Base-by-base conservation (phyloP, 64 coral and sea anemone genomes). In the Montipora foliosa region DNA sequence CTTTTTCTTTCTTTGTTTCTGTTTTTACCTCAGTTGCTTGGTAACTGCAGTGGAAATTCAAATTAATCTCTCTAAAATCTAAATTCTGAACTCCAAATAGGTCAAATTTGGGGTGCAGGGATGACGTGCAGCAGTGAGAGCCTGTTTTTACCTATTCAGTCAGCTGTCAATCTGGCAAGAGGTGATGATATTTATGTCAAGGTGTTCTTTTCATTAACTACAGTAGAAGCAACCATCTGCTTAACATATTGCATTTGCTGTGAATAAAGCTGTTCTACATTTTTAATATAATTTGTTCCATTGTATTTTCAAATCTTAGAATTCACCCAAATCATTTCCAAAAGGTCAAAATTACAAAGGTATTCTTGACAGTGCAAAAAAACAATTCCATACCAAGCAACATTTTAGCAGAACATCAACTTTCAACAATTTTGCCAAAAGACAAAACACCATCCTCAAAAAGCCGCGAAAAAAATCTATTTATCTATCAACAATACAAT, bases 401-500 rank as follows among this genome's bases (percentile, higher is more conserved):
- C 53, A 57, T 57, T 57, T 57, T 57, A 8, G 53, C 6, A 57
- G 6, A 57, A 57, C 50, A 80, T 24, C 55, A 58, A 12, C 19
- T 44, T 47, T 47, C 19, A 19, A 16, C 22, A 83, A 84, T 44
- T 68, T 46, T 16, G 13, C 25, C 11, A 47, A 19, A 25, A 62
- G 37, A 57, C 6, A 57, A 3, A 57, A 57, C 53, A 57, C 53
- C 6, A 57, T 57, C 11, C 11, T 8, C 6, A 11, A 37, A 37
- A 37, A 2, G 37, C 1, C 6, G 13, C 61, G 29, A 19, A 60
- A 44, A 84, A 84, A 19, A 37, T 29, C 6, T 7, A 7, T 11
- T 19, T 68, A 67, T n/a, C 45, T 68, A 64, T 84, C 47, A 84
- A 69, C 81, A 69, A 84, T 4, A 47, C 44, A 86, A 68, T 71